Conservation (phyloP, 2,113 vertebrate genomes). For the Varanus komodoensis region DNA sequence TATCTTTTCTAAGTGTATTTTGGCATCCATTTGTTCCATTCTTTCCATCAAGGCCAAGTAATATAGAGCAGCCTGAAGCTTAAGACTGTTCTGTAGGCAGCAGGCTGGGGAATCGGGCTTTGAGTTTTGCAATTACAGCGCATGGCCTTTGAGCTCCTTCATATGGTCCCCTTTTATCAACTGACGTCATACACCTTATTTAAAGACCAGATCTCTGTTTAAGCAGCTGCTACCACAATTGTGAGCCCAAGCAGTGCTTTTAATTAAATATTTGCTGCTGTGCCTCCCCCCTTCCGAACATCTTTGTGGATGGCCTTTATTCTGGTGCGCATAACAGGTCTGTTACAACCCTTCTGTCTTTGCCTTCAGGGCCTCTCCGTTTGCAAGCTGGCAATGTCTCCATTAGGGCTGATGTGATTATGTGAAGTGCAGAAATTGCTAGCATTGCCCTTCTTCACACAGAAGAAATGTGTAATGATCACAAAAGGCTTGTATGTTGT, state of each 20-base stretch:
- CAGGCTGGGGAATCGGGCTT: background rate
- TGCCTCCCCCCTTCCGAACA: constrained; percentile 33
- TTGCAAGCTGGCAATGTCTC: background rate
- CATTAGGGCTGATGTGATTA: constrained; percentile 45
- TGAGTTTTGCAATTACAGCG: constrained; percentile 33
- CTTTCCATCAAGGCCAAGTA: background rate
- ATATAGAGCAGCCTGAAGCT: constrained; percentile 4
- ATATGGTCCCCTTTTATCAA: constrained; percentile 50
- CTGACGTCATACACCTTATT: constrained; percentile 60
- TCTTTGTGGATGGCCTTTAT: constrained; percentile 45
- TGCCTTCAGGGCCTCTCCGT: background rate
- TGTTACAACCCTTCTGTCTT: constrained; percentile 7
- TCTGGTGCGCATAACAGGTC: constrained; percentile 55
- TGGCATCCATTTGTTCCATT: background rate
- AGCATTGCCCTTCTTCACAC: constrained; percentile 42
- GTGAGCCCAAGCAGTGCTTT: constrained; percentile 53
- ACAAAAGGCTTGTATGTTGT: constrained; percentile 48
- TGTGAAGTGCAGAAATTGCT: background rate
- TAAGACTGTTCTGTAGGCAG: background rate
- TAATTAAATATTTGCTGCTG: constrained; percentile 76
- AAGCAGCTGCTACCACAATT: constrained; percentile 72
- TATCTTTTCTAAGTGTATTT: background rate
- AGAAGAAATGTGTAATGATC: constrained; percentile 49
- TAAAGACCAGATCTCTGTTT: constrained; percentile 70
- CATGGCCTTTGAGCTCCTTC: constrained; percentile 46